These are phyloP conservation scores for Tragelaphus strepsiceros DNA, from an alignment of 2,113 vertebrate genomes.

Conservation along the genomic window DNA sequence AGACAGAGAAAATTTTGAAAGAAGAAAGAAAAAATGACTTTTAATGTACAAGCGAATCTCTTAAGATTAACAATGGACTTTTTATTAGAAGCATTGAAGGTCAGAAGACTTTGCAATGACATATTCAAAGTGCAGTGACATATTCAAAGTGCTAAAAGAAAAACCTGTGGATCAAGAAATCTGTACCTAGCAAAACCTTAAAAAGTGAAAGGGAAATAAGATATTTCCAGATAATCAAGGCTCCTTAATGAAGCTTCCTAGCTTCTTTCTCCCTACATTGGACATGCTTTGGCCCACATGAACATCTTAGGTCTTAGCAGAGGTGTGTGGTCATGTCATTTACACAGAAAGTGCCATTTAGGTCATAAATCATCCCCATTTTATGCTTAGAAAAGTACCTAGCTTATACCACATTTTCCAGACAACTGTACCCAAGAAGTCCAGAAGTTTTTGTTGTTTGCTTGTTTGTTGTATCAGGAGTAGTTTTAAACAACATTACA, in stretches of 20 bases:
- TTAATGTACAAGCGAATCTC: not conserved
- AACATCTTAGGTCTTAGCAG: not conserved
- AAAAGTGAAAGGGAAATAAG: not conserved
- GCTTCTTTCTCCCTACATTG: not conserved
- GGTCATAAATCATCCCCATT: not conserved
- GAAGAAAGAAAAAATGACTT: not conserved
- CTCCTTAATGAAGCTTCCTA: not conserved
- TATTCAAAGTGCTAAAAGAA: not conserved
- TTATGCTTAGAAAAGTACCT: not conserved
- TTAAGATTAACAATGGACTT: not conserved
- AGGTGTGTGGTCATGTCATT: not conserved
- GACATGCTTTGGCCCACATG: too few relatives aligned
- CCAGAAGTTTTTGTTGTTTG: not conserved
- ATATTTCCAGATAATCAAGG: not conserved
- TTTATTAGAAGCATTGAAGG: not conserved
- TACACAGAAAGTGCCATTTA: not conserved
- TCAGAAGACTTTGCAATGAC: not conserved
- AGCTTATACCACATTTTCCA: not conserved
- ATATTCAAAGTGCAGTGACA: not conserved
- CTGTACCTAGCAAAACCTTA: not conserved
- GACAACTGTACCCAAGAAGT: not conserved
- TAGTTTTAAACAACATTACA: not conserved
- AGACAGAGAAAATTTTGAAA: not conserved
- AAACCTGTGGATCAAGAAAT: not conserved
- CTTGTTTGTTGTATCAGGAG: not conserved